Conservation (phyloP, 2,797 vertebrate genomes). For the Rhincodon typus region DNA sequence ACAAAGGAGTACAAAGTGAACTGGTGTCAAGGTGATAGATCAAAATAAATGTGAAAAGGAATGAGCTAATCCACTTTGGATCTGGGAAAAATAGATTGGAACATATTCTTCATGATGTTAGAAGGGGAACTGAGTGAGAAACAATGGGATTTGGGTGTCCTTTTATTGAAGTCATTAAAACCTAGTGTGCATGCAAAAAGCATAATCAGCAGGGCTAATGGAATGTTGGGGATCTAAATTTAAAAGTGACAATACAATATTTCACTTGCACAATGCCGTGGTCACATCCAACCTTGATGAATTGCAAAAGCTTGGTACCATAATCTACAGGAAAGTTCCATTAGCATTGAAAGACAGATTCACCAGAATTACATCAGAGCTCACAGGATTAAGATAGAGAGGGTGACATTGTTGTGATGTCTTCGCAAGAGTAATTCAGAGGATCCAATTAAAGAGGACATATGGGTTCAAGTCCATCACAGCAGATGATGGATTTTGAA, state of each 20-base stretch:
- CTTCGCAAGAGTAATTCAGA: too few species aligned
- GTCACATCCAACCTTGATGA: not conserved
- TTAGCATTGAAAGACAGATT: not conserved
- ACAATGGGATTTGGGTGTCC: not conserved
- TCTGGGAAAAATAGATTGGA: not conserved
- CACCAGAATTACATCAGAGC: not conserved
- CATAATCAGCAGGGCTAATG: not conserved
- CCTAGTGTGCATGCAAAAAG: not conserved
- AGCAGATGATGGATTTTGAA: too few species aligned
- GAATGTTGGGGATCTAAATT: not conserved
- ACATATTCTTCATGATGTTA: not conserved
- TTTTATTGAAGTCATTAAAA: not conserved
- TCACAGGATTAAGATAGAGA: not conserved
- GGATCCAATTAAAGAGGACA: too few species aligned
- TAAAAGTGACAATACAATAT: not conserved
- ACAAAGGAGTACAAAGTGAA: not conserved
- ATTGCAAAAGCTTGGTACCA: not conserved
- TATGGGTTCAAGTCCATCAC: too few species aligned
- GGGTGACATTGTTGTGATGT: too few species aligned
- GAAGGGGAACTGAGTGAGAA: not conserved
- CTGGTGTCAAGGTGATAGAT: not conserved
- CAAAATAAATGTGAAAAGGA: not conserved
- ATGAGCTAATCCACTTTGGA: not conserved
- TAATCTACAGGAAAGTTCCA: not conserved
- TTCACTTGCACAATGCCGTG: not conserved